Base-by-base conservation (phyloP, 2,113 vertebrate genomes). In the Neotoma lepida region DNA sequence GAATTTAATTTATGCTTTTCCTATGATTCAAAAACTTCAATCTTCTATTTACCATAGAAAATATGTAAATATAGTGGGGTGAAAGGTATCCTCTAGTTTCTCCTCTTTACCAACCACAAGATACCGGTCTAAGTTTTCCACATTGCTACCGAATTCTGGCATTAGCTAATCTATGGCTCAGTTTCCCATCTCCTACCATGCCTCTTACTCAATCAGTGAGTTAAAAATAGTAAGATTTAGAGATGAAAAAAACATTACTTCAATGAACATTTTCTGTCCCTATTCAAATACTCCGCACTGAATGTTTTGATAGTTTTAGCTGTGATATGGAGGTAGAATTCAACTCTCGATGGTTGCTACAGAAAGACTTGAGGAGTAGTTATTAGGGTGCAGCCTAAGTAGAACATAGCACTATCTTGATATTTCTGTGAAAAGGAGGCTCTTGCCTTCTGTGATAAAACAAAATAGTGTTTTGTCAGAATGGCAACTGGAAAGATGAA, bases 1-100 rank as follows among this genome's bases (percentile, higher is more conserved):
- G 49, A 64, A 66, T 89, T 89, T 6, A 81, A 95, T 93, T 81
- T 93, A 96, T 93, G 44, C 24, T 93, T 95, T 92, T 82, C 30
- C 22, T 88, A 90, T 81, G n/a, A 89, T 89, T 96, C 30, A 88
- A 18, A 84, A 20, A 88, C 17, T 61, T 70, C 44, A 5, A 91
- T 81, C 56, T 61, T 91, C 56, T 78, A 74, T 14, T 93, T 49
- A 81, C 44, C 85, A 33, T 4, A 61, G 28, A 87, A 91, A 88
- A 94, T 44, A 2, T 92, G 18, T 39, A 41, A 70, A 63, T 46
- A 90, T 84, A 73, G 46, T n/a, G 66, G 14, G 82, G 17, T 4
- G 49, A 90, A 88, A 56, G 6, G 9, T 77, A 44, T 77, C 73
- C 61, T 77, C 73, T 92, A 56, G 39, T 66, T 95, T 94, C 77